phyloP scores from a whole-genome alignment of 2,113 vertebrate species.

The Hemiscyllium ocellatum region DNA sequence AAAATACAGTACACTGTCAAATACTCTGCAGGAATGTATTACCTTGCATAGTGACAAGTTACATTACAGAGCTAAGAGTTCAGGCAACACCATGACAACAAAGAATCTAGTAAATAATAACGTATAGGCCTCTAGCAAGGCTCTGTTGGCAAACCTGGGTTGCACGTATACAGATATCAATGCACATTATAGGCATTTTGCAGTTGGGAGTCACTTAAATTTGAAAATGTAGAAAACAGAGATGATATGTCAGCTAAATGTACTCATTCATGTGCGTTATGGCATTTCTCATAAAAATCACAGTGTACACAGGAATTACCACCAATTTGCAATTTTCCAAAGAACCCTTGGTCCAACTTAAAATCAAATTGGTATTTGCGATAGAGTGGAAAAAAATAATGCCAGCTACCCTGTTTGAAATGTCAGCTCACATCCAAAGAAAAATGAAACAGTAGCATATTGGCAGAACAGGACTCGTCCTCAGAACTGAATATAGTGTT shows the following conservation, averaged over 20 bases:
- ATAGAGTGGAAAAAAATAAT: conserved; percentile 9
- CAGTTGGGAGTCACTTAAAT: not conserved
- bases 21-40: conserved; percentile 36
- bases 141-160: conserved; percentile 9
- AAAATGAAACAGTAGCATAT: not conserved
- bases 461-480: no score
- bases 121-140: not conserved
- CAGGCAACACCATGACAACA: conserved; percentile 20
- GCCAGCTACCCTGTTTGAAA: not conserved
- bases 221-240: conserved; percentile 15
- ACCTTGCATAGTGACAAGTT: conserved; percentile 33
- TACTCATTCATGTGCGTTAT: not conserved
- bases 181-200: not conserved
- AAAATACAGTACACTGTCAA: conserved; percentile 34
- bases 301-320: conserved; percentile 27
- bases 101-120: conserved; percentile 7
- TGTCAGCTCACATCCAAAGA: conserved; percentile 11
- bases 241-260: not conserved
- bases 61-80: conserved; percentile 26
- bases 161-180: not conserved
- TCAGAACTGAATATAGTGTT: not conserved
- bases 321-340: conserved; percentile 14
- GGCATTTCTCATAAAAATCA: conserved; percentile 28
- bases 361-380: conserved; percentile 6
- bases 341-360: not conserved